phyloP scores from a whole-genome alignment of 2,888 invertebrate genomes.

The Epinotia bilunana region DNA sequence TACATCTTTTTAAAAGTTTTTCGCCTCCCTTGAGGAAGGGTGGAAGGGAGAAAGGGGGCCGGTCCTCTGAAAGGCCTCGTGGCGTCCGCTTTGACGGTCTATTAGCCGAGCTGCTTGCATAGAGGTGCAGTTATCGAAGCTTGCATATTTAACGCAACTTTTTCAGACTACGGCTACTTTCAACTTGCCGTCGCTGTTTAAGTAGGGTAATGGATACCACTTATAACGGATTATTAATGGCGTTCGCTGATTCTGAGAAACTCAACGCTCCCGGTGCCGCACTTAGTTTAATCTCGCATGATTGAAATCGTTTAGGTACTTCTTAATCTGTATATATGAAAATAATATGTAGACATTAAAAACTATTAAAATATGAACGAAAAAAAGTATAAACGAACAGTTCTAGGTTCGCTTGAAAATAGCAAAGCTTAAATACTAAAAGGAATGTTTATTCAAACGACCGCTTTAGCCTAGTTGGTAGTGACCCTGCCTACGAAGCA shows the following conservation, averaged over 20 bases:
- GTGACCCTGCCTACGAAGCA: no score
- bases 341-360: neutral
- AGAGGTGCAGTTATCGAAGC: constrained; percentile 69
- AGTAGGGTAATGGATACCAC: constrained; percentile 8
- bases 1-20: constrained; percentile 39
- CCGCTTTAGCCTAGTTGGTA: no score
- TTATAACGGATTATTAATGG: neutral
- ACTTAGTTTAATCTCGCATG: neutral
- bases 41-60: constrained; percentile 27
- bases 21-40: constrained; percentile 1
- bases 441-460: constrained; percentile 56
- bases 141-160: constrained; percentile 63
- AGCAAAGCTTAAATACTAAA: constrained; percentile 47
- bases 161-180: constrained; percentile 50
- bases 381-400: neutral
- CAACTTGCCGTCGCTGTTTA: constrained; percentile 4
- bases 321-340: neutral
- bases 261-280: neutral
- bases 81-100: constrained; percentile 60
- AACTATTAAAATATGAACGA: neutral
- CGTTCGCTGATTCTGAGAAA: neutral
- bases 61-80: constrained; percentile 52
- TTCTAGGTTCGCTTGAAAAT: constrained; percentile 3
- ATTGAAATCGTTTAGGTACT: neutral
- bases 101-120: constrained; percentile 60